A percentile compares a stretch with the other conserved stretches of the same genome.
phyloP scores from a whole-genome alignment of 2,888 invertebrate species.

The Rhimphoctona megacephalus region DNA sequence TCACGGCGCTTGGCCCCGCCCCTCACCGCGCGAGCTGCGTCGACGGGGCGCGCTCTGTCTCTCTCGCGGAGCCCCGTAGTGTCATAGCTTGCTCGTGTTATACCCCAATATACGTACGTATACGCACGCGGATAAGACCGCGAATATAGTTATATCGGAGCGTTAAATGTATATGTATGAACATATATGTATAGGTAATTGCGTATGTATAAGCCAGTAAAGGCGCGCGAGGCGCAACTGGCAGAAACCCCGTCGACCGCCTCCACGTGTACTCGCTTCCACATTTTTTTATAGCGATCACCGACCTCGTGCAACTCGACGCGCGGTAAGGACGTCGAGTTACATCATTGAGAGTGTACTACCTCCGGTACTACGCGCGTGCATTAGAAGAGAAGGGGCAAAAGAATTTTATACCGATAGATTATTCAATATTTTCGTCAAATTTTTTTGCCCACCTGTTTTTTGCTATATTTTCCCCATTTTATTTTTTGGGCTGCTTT shows the following conservation, averaged over 20 bases:
- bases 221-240: slow-evolving; percentile 58
- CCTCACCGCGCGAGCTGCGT: not conserved
- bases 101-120: slow-evolving; percentile 9
- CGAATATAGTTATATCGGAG: not conserved
- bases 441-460: not conserved
- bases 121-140: not conserved
- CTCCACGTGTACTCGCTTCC: slow-evolving; percentile 83
- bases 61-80: not conserved
- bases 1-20: not conserved
- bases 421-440: slow-evolving; percentile 24
- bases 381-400: slow-evolving; percentile 50
- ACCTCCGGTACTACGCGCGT: slow-evolving; percentile 72
- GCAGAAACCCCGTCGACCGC: slow-evolving; percentile 81
- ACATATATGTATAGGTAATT: slow-evolving; percentile 20
- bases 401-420: slow-evolving; percentile 2
- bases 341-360: slow-evolving; percentile 79
- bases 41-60: slow-evolving; percentile 7
- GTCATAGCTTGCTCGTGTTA: not conserved
- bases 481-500: not conserved
- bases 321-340: slow-evolving; percentile 86
- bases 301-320: slow-evolving; percentile 88
- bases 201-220: not conserved
- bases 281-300: slow-evolving; percentile 86
- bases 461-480: not conserved
- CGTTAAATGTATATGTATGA: not conserved